These are phyloP conservation scores for Hyperoplus lanceolatus DNA, from an alignment of 2,797 vertebrate species.

Conservation along the genomic window DNA sequence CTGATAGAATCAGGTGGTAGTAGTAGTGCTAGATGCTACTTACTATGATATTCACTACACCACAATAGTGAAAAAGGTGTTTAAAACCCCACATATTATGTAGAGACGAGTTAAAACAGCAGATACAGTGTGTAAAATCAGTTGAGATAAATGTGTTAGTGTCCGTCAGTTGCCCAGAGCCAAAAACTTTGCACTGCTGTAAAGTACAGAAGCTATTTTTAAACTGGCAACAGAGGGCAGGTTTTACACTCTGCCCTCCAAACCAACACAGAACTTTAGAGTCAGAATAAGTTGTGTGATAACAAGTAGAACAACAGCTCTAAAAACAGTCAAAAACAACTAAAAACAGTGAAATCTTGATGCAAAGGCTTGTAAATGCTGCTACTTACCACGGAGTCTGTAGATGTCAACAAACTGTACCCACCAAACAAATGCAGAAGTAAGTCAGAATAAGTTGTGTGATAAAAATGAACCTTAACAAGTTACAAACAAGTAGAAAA, in stretches of 20 bases:
- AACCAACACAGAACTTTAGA: too few relatives aligned
- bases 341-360: background rate
- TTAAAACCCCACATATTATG: background rate
- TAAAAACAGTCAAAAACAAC: background rate
- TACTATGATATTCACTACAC: background rate
- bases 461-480: too few relatives aligned
- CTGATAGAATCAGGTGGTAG: too few relatives aligned
- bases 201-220: constrained; percentile 23
- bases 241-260: background rate
- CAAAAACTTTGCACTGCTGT: background rate
- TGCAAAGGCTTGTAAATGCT: background rate
- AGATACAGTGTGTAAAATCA: background rate
- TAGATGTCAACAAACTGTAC: background rate
- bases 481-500: too few relatives aligned
- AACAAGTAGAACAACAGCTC: too few relatives aligned
- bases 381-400: background rate
- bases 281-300: too few relatives aligned
- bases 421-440: background rate
- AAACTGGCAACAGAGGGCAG: background rate
- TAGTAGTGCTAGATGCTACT: too few relatives aligned
- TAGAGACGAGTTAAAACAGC: background rate
- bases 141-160: background rate
- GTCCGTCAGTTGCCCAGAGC: background rate
- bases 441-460: too few relatives aligned
- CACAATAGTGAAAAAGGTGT: background rate